These are phyloP conservation scores for Patiria miniata DNA, from an alignment of 35 echinoderm and acorn worm species.

Conservation along the genomic window DNA sequence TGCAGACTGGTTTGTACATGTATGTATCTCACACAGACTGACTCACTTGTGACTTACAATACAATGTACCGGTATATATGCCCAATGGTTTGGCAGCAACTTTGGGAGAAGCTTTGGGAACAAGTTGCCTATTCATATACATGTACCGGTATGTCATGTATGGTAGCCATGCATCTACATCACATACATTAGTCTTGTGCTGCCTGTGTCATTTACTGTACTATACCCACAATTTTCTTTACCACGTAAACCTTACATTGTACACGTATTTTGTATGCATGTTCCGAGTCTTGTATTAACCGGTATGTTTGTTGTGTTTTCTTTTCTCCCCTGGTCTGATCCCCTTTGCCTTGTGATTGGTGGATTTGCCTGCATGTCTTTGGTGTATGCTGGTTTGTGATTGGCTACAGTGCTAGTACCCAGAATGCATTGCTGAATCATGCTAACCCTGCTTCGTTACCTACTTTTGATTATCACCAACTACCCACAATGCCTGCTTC, in stretches of 20 bases:
- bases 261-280: neutral
- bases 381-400: slow-evolving; percentile 7
- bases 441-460: slow-evolving; percentile 20
- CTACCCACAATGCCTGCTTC: slow-evolving; percentile 31
- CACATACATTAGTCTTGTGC: too few species aligned
- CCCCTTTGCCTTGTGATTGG: slow-evolving; percentile 11
- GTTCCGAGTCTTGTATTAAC: neutral
- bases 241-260: neutral
- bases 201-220: too few species aligned
- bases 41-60: too few species aligned
- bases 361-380: slow-evolving; percentile 1
- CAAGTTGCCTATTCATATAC: too few species aligned
- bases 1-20: too few species aligned
- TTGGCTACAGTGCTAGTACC: slow-evolving; percentile 59
- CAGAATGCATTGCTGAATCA: slow-evolving; percentile 50
- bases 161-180: too few species aligned
- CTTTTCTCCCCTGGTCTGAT: slow-evolving; percentile 3
- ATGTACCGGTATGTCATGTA: too few species aligned
- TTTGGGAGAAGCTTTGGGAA: too few species aligned
- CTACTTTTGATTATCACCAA: slow-evolving; percentile 9
- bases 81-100: too few species aligned
- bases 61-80: too few species aligned
- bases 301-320: neutral
- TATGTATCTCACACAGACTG: too few species aligned
- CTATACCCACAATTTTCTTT: too few species aligned